Evolutionary conservation across 2,888 invertebrate genomes (phyloP).

Genomic region (Exocentrus adspersus): DNA sequence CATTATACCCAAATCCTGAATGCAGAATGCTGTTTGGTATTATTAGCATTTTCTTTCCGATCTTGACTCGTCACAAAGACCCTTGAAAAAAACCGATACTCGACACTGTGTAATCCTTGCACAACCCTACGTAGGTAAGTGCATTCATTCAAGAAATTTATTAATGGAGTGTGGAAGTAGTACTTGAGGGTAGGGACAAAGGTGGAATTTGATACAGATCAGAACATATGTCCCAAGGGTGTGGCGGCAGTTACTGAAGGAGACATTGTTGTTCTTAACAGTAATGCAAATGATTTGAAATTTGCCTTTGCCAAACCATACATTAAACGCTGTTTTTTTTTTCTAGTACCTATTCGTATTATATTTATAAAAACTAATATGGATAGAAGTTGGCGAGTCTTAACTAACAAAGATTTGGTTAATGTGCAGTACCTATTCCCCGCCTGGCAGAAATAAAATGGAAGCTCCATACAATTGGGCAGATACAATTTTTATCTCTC

Average conservation of each 20-base stretch:
- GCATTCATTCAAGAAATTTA: conserved; percentile 34
- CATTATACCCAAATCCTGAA: conserved; percentile 40
- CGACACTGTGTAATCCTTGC: conserved; percentile 43
- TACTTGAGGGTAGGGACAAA: neutral
- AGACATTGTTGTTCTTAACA: neutral
- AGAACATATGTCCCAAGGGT: neutral
- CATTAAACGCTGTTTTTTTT: no score
- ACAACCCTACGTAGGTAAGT: conserved; percentile 40
- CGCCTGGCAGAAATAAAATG: no score
- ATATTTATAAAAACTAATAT: no score
- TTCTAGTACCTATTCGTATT: no score
- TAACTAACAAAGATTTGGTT: no score
- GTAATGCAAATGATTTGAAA: no score
- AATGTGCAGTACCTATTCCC: no score
- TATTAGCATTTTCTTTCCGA: conserved; percentile 43
- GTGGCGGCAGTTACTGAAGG: neutral
- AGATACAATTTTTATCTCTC: no score
- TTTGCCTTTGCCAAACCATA: no score
- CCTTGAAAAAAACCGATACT: conserved; percentile 43
- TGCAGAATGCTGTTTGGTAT: conserved; percentile 42
- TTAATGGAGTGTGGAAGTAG: conserved; percentile 18
- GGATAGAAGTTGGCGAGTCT: no score
- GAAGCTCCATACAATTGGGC: no score
- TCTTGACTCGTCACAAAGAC: conserved; percentile 43
- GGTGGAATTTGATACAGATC: conserved; percentile 10